phyloP scores from a whole-genome alignment of 2,113 vertebrate genomes.

The Petrocephalus microphthalmus region DNA sequence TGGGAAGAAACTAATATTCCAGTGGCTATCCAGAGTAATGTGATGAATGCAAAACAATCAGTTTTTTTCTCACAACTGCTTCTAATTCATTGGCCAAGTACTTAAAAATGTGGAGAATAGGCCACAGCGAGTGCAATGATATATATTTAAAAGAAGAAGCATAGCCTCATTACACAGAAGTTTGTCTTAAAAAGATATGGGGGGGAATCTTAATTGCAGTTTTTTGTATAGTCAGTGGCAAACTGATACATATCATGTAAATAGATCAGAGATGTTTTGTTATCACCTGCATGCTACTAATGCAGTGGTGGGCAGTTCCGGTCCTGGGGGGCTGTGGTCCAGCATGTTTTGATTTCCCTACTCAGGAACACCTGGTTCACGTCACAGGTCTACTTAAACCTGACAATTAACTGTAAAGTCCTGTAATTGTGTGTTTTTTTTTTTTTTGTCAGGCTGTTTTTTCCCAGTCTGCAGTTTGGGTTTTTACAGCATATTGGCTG shows the following conservation, averaged over 20 bases:
- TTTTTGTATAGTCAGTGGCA: background rate
- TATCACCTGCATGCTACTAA: background rate
- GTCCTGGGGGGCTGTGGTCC: too few relatives aligned
- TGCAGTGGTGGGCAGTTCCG: too few relatives aligned
- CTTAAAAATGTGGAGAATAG: background rate
- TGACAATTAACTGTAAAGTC: too few relatives aligned
- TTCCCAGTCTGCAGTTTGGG: constrained; percentile 23
- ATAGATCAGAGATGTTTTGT: background rate
- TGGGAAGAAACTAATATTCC: background rate
- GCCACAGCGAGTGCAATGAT: background rate
- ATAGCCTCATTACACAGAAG: background rate
- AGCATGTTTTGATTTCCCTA: too few relatives aligned
- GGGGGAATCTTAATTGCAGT: background rate
- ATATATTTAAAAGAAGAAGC: background rate
- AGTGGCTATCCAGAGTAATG: background rate
- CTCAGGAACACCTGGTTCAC: too few relatives aligned
- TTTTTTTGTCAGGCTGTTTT: constrained; percentile 1
- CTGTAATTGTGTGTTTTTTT: constrained; percentile 11
- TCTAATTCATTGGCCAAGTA: background rate
- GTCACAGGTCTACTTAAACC: too few relatives aligned
- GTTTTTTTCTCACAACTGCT: background rate
- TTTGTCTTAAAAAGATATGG: background rate
- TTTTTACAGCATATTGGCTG: constrained; percentile 37
- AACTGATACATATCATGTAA: background rate
- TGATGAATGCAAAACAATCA: background rate